These are phyloP conservation scores for Staurois parvus DNA, from an alignment of 2,797 vertebrate genomes.

Conservation along the genomic window DNA sequence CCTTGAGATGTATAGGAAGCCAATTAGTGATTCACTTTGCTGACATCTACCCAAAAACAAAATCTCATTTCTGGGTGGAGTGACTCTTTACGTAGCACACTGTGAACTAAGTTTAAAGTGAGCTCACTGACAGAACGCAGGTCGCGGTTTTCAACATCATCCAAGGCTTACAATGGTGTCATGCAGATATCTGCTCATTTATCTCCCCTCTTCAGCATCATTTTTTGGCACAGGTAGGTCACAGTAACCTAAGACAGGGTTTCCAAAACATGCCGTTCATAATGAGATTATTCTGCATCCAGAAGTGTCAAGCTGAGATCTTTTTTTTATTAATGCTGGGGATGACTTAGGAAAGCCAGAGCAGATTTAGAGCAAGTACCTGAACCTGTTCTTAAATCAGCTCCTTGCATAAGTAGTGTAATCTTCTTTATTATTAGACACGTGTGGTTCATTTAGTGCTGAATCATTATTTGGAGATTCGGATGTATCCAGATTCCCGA, in stretches of 20 bases:
- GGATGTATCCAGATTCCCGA: too few species aligned
- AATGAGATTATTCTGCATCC: background rate
- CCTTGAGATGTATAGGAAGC: background rate
- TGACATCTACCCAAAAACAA: background rate
- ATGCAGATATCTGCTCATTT: conserved; percentile 37
- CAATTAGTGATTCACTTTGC: background rate
- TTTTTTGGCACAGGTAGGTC: background rate
- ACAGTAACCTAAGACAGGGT: conserved; percentile 18
- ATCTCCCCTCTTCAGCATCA: conserved; percentile 36
- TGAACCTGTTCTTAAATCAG: too few species aligned
- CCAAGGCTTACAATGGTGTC: conserved; percentile 50
- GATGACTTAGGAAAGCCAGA: too few species aligned
- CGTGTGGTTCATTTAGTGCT: too few species aligned
- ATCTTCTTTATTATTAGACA: too few species aligned
- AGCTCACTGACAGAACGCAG: conserved; percentile 31
- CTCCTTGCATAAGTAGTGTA: too few species aligned
- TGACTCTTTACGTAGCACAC: background rate
- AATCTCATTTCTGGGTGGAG: background rate
- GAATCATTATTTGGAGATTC: too few species aligned
- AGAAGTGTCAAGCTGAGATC: conserved; percentile 1
- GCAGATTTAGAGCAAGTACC: too few species aligned
- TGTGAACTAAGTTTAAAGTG: conserved; percentile 2
- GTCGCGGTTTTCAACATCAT: conserved; percentile 5
- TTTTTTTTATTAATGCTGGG: background rate
- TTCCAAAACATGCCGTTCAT: background rate